Conservation (phyloP, 35 echinoderm and acorn worm genomes). For the Holothuria glaberrima region DNA sequence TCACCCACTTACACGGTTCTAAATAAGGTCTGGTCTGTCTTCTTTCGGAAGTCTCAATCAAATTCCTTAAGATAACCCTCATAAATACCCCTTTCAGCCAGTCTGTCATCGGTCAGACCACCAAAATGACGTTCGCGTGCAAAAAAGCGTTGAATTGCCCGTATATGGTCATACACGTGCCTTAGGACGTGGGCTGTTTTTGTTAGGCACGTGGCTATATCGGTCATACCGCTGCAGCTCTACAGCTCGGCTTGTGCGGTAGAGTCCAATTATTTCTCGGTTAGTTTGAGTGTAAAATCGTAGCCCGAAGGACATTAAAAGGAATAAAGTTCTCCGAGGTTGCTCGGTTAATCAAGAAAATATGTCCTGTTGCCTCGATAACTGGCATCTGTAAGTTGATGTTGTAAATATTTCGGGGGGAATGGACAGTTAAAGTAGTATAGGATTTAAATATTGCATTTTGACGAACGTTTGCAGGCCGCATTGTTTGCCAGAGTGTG, state of each 20-base stretch:
- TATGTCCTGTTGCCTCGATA: conserved; percentile 22
- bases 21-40: not conserved
- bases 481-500: too few species aligned
- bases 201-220: conserved; percentile 38
- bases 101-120: conserved; percentile 16
- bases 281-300: conserved; percentile 48
- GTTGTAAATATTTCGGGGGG: too few species aligned
- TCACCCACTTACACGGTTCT: conserved; percentile 12
- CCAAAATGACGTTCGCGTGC: conserved; percentile 41
- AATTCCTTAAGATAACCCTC: conserved; percentile 40
- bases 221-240: conserved; percentile 18
- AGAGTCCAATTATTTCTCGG: conserved; percentile 19
- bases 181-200: conserved; percentile 3
- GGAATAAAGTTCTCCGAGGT: conserved; percentile 31
- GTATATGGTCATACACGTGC: conserved; percentile 35
- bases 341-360: conserved; percentile 23
- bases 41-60: conserved; percentile 22
- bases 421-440: too few species aligned
- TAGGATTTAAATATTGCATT: too few species aligned
- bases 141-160: conserved; percentile 43
- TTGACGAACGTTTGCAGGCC: too few species aligned
- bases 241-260: not conserved
- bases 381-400: conserved; percentile 8
- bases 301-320: conserved; percentile 27
- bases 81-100: conserved; percentile 24